Evolutionary conservation across 2,113 vertebrate genomes (phyloP).

Genomic region (Malurus elegans): DNA sequence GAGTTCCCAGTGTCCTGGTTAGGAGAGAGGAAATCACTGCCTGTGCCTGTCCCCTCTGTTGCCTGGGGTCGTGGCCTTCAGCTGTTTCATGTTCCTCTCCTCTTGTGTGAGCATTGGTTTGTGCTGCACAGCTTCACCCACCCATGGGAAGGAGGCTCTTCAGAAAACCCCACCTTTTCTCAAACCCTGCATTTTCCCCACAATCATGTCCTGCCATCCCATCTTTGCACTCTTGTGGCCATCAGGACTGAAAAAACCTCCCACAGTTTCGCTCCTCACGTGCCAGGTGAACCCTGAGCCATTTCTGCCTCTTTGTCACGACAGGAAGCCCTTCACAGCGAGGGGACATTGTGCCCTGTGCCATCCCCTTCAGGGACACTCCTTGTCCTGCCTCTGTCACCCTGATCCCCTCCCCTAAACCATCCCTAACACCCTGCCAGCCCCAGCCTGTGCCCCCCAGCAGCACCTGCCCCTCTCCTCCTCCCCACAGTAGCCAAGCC

Average conservation of each 20-base stretch:
- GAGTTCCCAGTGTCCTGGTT: neutral
- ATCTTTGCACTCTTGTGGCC: neutral
- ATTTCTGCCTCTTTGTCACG: neutral
- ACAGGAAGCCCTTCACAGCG: fast-evolving
- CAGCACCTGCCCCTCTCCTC: neutral
- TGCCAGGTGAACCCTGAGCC: neutral
- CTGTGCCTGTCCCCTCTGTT: neutral
- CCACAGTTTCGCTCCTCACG: fast-evolving
- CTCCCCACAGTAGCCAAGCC: conserved; percentile 6
- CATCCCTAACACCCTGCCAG: neutral
- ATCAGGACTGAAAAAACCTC: neutral
- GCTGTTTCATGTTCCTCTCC: neutral
- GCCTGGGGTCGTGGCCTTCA: neutral
- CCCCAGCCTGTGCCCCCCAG: neutral
- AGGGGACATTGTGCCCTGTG: neutral
- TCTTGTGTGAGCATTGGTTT: neutral
- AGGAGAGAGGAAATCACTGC: neutral
- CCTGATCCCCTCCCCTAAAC: neutral
- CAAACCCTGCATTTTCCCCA: neutral
- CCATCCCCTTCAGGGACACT: neutral
- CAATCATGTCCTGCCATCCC: neutral
- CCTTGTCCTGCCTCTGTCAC: neutral
- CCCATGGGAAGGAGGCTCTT: neutral
- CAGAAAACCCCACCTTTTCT: neutral
- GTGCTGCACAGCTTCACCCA: neutral